Conservation (phyloP, 2,797 vertebrate genomes). For the Acropternis orthonyx region DNA sequence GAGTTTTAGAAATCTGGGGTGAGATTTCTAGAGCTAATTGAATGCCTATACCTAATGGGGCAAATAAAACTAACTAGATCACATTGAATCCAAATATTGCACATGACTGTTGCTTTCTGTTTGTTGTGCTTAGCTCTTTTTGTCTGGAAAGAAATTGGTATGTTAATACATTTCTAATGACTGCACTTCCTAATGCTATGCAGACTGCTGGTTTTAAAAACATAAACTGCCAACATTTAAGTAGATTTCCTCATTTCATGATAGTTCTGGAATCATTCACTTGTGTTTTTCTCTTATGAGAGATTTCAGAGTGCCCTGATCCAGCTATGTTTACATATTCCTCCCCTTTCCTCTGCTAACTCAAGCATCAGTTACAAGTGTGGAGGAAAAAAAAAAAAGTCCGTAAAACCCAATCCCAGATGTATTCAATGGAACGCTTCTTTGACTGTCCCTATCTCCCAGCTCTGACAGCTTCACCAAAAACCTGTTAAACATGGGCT, state of each 20-base stretch:
- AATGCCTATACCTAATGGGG: not conserved
- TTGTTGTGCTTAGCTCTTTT: not conserved
- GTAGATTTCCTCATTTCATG: not conserved
- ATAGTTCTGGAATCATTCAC: not conserved
- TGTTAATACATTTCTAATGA: not conserved
- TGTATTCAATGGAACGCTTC: not conserved
- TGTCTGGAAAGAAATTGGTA: not conserved
- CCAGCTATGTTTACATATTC: not conserved
- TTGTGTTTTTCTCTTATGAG: not conserved
- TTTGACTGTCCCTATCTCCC: not conserved
- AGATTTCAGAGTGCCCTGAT: not conserved
- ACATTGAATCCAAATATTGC: not conserved
- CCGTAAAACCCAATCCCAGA: not conserved
- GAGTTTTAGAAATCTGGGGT: not conserved
- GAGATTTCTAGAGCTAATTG: not conserved
- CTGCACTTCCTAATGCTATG: not conserved
- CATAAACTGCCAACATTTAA: not conserved
- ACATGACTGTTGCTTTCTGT: not conserved
- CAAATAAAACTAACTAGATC: not conserved
- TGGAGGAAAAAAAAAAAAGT: not conserved
- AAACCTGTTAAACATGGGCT: rapidly evolving
- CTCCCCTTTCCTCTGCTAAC: not conserved
- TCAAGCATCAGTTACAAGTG: not conserved
- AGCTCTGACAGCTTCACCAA: not conserved
- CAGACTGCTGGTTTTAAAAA: not conserved